Percentiles rank a stretch among this genome's conserved stretches.
Evolutionary conservation across 1,140 invertebrate genomes (phyloP).

Genomic region (Pentalonia nigronervosa): DNA sequence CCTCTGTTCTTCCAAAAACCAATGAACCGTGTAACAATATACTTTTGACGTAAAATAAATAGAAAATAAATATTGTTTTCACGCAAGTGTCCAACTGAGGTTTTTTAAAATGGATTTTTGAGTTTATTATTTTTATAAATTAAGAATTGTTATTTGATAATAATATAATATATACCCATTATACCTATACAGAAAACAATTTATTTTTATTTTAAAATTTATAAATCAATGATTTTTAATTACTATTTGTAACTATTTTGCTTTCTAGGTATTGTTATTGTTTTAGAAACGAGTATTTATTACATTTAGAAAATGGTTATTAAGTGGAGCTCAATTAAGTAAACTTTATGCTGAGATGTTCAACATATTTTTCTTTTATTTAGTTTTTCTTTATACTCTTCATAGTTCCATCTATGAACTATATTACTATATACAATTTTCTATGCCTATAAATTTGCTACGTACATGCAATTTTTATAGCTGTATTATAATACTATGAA

Average conservation of each 20-base stretch:
- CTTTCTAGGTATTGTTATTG: not conserved
- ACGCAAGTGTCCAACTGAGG: not conserved
- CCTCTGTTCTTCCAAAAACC: not conserved
- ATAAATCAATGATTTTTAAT: no score
- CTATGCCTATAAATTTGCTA: not conserved
- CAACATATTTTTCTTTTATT: no score
- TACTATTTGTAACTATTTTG: no score
- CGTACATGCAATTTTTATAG: not conserved
- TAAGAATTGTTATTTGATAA: not conserved
- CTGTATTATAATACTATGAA: no score
- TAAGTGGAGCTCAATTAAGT: no score
- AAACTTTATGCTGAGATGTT: no score
- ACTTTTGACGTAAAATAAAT: not conserved
- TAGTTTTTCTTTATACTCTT: no score
- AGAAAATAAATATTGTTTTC: not conserved
- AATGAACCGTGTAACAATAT: not conserved
- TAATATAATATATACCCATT: no score
- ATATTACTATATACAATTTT: no score
- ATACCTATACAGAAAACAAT: not conserved
- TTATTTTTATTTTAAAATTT: not conserved
- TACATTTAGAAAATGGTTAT: not conserved
- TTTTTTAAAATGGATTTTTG: not conserved
- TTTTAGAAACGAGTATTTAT: not conserved
- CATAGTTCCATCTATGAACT: no score
- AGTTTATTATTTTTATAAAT: not conserved